phyloP scores from a whole-genome alignment of 2,888 invertebrate genomes.

The Deilephila porcellus region DNA sequence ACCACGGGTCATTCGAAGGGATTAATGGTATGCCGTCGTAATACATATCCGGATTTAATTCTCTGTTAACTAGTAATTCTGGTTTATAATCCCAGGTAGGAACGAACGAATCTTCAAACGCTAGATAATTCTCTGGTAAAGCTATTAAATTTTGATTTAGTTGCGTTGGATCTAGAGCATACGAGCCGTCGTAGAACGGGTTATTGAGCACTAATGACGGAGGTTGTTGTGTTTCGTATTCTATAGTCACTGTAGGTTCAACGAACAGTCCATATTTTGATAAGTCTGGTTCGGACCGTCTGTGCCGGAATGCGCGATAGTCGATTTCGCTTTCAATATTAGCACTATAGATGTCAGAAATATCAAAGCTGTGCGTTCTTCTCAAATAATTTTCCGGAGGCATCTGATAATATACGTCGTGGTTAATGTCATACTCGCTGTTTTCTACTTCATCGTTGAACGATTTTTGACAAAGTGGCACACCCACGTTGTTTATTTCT shows the following conservation, averaged over 20 bases:
- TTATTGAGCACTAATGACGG: slow-evolving; percentile 78
- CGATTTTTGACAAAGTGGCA: slow-evolving; percentile 67
- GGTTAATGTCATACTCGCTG: slow-evolving; percentile 55
- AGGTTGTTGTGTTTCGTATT: slow-evolving; percentile 64
- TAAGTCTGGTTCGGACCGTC: slow-evolving; percentile 78
- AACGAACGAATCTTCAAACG: slow-evolving; percentile 82
- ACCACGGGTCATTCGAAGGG: slow-evolving; percentile 79
- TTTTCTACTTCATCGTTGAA: slow-evolving; percentile 60
- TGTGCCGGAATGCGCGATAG: slow-evolving; percentile 56
- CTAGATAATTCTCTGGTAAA: slow-evolving; percentile 79
- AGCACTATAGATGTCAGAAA: slow-evolving; percentile 69
- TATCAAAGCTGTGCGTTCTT: slow-evolving; percentile 78
- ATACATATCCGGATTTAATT: slow-evolving; percentile 65
- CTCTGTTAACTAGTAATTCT: slow-evolving; percentile 62
- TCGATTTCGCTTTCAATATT: slow-evolving; percentile 60
- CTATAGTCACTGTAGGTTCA: slow-evolving; percentile 72
- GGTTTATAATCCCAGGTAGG: slow-evolving; percentile 77
- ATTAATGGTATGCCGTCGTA: slow-evolving; percentile 74
- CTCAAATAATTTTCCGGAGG: slow-evolving; percentile 62
- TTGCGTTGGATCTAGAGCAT: slow-evolving; percentile 65
- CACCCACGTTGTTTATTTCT: slow-evolving; percentile 81
- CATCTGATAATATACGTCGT: slow-evolving; percentile 54
- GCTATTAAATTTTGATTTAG: slow-evolving; percentile 68
- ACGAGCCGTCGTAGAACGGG: slow-evolving; percentile 80
- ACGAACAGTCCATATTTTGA: slow-evolving; percentile 74